These are phyloP conservation scores for Cyclargus thomasi DNA, from an alignment of 1,140 invertebrate genomes.

Conservation along the genomic window DNA sequence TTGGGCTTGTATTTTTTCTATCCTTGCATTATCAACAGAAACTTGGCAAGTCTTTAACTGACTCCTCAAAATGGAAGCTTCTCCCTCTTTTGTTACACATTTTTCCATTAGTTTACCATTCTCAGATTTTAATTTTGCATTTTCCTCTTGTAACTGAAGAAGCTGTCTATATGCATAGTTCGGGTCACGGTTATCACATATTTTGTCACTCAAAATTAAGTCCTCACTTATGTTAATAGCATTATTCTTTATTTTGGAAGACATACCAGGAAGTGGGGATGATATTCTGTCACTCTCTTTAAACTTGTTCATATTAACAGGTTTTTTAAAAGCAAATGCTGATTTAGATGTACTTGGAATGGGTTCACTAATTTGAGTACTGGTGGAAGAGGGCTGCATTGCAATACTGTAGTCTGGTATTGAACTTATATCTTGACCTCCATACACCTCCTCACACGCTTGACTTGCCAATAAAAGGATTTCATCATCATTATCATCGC, in stretches of 20 bases:
- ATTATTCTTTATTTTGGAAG: conserved; percentile 35
- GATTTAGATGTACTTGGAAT: conserved; percentile 43
- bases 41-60: conserved; percentile 60
- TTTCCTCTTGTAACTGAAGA: conserved; percentile 55
- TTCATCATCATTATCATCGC: conserved; percentile 65
- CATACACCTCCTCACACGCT: conserved; percentile 59
- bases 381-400: conserved; percentile 54
- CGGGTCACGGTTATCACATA: conserved; percentile 43
- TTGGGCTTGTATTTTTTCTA: conserved; percentile 59
- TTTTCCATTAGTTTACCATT: conserved; percentile 63
- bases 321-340: conserved; percentile 52
- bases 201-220: conserved; percentile 48
- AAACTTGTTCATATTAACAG: conserved; percentile 35
- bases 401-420: conserved; percentile 49
- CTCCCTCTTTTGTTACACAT: conserved; percentile 68
- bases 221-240: conserved; percentile 38
- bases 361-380: conserved; percentile 41
- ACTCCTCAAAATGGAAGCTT: conserved; percentile 62
- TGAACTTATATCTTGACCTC: conserved; percentile 35
- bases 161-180: conserved; percentile 46
- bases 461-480: conserved; percentile 65
- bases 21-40: conserved; percentile 52
- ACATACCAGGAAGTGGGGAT: conserved; percentile 50
- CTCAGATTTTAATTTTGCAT: conserved; percentile 63
- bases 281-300: conserved; percentile 53